These are phyloP conservation scores for Himantopus leucocephalus DNA, from an alignment of 2,113 vertebrate species.

Conservation along the genomic window DNA sequence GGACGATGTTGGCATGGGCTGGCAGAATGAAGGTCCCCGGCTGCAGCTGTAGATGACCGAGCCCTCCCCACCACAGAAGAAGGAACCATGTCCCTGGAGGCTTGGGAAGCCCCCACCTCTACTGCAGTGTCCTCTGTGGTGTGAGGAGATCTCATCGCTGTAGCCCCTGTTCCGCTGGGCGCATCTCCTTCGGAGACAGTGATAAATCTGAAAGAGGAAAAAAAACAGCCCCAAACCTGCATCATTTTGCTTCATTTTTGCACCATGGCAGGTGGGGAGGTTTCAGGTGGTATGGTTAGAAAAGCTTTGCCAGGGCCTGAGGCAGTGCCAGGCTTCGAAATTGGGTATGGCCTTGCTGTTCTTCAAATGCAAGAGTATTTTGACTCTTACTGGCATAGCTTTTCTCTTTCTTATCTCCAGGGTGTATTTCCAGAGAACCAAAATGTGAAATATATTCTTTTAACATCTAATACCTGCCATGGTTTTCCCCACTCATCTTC, in stretches of 20 bases:
- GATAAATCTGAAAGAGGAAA: neutral
- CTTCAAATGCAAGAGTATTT: neutral
- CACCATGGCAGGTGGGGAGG: neutral
- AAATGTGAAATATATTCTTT: neutral
- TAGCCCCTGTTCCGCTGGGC: neutral
- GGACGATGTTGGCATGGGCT: neutral
- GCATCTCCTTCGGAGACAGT: fast-evolving
- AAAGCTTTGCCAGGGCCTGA: neutral
- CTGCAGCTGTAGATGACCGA: neutral
- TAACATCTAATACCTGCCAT: neutral
- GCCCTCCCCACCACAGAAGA: neutral
- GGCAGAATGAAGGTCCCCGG: neutral
- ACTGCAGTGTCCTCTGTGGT: neutral
- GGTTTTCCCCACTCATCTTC: neutral
- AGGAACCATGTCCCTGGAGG: neutral
- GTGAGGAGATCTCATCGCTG: neutral
- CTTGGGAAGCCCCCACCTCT: fast-evolving
- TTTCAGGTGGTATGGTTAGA: neutral
- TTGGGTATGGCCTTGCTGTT: fast-evolving
- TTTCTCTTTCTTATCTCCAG: neutral
- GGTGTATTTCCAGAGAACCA: neutral
- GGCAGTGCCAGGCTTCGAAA: neutral
- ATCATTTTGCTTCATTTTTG: fast-evolving
- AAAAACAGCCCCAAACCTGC: too few relatives aligned
- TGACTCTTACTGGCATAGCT: neutral